These are phyloP conservation scores for Trinorchestia longiramus DNA, from an alignment of 1,140 invertebrate species.

Conservation along the genomic window DNA sequence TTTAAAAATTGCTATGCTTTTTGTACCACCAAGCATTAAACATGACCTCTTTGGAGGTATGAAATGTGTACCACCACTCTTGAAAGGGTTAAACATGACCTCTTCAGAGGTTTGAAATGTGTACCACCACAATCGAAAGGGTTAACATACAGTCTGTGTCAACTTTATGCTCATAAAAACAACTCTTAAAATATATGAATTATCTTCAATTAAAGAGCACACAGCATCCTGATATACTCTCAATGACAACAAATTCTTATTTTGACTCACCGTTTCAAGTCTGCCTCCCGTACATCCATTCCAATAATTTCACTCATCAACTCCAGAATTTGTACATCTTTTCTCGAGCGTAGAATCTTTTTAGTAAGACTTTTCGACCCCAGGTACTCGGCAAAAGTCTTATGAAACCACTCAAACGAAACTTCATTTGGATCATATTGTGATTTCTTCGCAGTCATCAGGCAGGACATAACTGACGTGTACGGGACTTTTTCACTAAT, in stretches of 20 bases:
- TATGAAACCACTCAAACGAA: conserved; percentile 23
- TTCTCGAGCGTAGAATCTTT: background rate
- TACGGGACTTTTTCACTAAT: background rate
- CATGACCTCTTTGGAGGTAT: too few relatives aligned
- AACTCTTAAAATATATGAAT: too few relatives aligned
- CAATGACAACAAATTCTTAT: background rate
- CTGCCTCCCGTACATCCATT: background rate
- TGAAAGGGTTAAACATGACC: too few relatives aligned
- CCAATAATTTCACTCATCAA: background rate
- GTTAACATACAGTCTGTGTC: too few relatives aligned
- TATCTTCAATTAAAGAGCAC: background rate
- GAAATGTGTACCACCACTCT: too few relatives aligned
- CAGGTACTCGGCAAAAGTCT: background rate
- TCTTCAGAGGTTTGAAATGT: too few relatives aligned
- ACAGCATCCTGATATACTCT: background rate
- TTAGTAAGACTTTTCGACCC: background rate
- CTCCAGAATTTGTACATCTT: background rate
- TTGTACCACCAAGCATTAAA: too few relatives aligned
- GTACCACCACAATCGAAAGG: too few relatives aligned
- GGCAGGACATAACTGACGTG: background rate
- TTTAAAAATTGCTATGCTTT: too few relatives aligned
- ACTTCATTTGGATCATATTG: background rate
- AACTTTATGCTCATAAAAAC: too few relatives aligned
- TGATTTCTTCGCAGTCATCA: background rate
- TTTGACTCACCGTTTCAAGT: conserved; percentile 1